Conservation (phyloP, 2,888 invertebrate species). For the Balanococcus diminutus region DNA sequence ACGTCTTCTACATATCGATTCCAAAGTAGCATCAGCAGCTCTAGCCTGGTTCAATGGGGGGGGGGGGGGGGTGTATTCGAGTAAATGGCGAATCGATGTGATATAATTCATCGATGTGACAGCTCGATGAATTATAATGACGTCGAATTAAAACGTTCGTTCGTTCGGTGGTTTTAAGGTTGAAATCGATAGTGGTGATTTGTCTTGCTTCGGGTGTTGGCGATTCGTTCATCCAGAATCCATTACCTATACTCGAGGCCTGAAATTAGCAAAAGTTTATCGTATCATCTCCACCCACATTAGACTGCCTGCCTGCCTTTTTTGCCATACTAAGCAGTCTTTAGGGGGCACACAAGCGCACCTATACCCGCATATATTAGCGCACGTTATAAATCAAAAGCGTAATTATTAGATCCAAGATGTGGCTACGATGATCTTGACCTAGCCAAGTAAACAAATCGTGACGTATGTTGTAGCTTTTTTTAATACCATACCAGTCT, state of each 20-base stretch:
- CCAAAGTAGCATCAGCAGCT: too few relatives aligned
- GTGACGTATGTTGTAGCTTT: not conserved
- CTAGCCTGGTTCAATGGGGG: too few relatives aligned
- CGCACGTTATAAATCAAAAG: not conserved
- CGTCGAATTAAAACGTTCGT: constrained; percentile 10
- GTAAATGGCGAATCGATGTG: not conserved
- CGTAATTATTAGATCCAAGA: not conserved
- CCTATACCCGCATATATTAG: constrained; percentile 11
- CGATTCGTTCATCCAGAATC: too few relatives aligned
- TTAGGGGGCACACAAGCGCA: not conserved
- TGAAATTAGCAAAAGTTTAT: constrained; percentile 26
- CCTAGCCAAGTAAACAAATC: constrained; percentile 32
- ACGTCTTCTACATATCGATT: too few relatives aligned
- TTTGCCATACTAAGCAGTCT: not conserved
- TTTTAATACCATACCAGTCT: not conserved
- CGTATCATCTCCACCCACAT: constrained; percentile 20
- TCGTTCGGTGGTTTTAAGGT: too few relatives aligned
- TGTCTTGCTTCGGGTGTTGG: not conserved
- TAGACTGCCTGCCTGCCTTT: not conserved
- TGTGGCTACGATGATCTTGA: not conserved
- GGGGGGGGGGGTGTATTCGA: too few relatives aligned
- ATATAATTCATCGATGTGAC: not conserved
- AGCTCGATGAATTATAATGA: not conserved
- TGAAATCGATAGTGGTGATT: constrained; percentile 28
- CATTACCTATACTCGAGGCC: too few relatives aligned